Base-by-base conservation (phyloP, 1,140 invertebrate species). In the Watersipora subatra region DNA sequence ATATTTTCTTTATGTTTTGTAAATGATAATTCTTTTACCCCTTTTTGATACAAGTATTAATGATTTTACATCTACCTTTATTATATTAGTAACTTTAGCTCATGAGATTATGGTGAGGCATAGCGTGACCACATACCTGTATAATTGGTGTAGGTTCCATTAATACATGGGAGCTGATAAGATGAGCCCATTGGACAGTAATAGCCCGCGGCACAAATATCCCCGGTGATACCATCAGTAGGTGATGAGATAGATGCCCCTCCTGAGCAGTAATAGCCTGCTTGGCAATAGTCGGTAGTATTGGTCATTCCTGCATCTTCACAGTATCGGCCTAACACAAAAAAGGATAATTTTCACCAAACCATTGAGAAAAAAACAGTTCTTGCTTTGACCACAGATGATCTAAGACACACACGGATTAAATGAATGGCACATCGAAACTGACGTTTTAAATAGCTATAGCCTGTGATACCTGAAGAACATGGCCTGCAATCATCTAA, bases 81-180 rank as follows among this genome's bases (percentile, higher is more conserved):
- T n/a, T n/a, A n/a, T n/a, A n/a, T n/a, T n/a, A n/a, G n/a, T n/a
- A n/a, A n/a, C n/a, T n/a, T n/a, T n/a, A n/a, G n/a, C n/a, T n/a
- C n/a, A n/a, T n/a, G n/a, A n/a, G n/a, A n/a, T n/a, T n/a, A n/a
- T n/a, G n/a, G n/a, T n/a, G n/a, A n/a, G n/a, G n/a, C 34, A 46
- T 7, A 46, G 34, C n/a, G n/a, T n/a, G 34, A 46, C 7, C 7
- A n/a, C 7, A 46, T 46, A 46, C 34, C 34, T 19, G 74, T 77
- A 65, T 73, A 72, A 68, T 76, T 76, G 71, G 73, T 75, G 68
- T 69, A 77, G 15, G 75, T 77, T 12, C 73, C 73, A 65, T 74
- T 75, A 12, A 64, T 67, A 71, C 75, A 77, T 0, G 73, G 70
- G 2, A 62, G 55, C 1, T 73, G 71, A 7, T 34, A 66, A 19